A percentile compares a stretch with the other conserved stretches of the same genome.
These are phyloP conservation scores for Ochotona curzoniae DNA, from an alignment of 2,113 vertebrate species.

Conservation along the genomic window DNA sequence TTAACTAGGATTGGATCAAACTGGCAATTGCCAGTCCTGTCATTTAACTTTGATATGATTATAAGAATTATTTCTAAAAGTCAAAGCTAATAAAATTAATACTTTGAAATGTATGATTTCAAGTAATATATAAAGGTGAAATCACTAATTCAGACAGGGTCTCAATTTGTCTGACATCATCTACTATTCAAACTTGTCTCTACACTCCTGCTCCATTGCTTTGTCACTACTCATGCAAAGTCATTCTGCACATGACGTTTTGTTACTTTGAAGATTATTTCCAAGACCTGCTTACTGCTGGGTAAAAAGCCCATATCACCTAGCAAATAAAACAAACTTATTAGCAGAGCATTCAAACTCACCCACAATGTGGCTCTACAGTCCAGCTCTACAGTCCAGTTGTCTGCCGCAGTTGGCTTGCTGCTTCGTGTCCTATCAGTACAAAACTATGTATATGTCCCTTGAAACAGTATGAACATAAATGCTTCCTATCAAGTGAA, in stretches of 20 bases:
- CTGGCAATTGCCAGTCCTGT: neutral
- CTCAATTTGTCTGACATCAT: neutral
- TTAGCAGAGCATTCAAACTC: neutral
- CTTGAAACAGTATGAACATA: neutral
- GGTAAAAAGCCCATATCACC: neutral
- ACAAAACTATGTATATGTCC: neutral
- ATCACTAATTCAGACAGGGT: neutral
- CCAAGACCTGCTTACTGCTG: neutral
- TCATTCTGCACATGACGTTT: neutral
- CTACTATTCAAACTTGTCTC: neutral
- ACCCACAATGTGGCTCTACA: neutral
- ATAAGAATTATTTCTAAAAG: neutral
- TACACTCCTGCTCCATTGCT: neutral
- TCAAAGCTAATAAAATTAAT: neutral
- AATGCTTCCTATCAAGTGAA: neutral
- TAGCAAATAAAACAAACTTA: neutral
- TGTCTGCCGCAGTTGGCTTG: neutral
- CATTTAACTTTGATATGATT: neutral
- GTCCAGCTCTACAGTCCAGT: neutral
- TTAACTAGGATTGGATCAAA: neutral
- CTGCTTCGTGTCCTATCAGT: neutral
- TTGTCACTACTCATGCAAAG: neutral
- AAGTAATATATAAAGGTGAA: neutral
- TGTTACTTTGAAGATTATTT: neutral
- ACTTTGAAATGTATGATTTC: neutral